These are phyloP conservation scores for Chroicocephalus ridibundus DNA, from an alignment of 2,113 vertebrate species.

Conservation along the genomic window DNA sequence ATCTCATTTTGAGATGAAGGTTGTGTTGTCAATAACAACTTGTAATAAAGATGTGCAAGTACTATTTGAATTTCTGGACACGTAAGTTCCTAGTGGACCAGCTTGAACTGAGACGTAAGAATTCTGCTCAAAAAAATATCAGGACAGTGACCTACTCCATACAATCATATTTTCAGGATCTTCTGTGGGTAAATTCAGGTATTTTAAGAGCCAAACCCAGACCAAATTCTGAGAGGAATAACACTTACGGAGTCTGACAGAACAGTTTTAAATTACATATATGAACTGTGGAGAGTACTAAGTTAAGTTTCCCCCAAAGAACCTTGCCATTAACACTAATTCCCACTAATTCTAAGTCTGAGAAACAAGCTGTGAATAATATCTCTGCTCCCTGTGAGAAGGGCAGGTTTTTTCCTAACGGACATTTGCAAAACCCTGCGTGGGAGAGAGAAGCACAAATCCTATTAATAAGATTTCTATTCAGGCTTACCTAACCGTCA, in stretches of 20 bases:
- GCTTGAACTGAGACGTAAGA: background rate
- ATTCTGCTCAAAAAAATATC: background rate
- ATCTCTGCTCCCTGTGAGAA: background rate
- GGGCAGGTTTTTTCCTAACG: fast-evolving
- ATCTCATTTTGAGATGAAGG: background rate
- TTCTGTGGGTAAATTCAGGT: background rate
- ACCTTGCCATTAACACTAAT: background rate
- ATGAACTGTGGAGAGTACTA: background rate
- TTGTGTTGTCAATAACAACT: background rate
- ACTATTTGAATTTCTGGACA: background rate
- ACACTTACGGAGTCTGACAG: background rate
- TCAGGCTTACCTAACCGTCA: background rate
- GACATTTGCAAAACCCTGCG: background rate
- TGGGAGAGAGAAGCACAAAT: background rate
- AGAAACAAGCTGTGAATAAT: background rate
- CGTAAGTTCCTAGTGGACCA: background rate
- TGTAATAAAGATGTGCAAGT: background rate
- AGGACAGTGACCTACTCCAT: background rate
- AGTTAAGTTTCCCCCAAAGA: background rate
- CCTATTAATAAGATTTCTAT: background rate
- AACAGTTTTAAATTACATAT: background rate
- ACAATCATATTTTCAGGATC: background rate
- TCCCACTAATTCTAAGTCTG: background rate
- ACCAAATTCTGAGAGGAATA: background rate
- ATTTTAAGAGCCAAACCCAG: background rate